Evolutionary conservation across 2,888 invertebrate genomes (phyloP).

Genomic region (Spisula solida): DNA sequence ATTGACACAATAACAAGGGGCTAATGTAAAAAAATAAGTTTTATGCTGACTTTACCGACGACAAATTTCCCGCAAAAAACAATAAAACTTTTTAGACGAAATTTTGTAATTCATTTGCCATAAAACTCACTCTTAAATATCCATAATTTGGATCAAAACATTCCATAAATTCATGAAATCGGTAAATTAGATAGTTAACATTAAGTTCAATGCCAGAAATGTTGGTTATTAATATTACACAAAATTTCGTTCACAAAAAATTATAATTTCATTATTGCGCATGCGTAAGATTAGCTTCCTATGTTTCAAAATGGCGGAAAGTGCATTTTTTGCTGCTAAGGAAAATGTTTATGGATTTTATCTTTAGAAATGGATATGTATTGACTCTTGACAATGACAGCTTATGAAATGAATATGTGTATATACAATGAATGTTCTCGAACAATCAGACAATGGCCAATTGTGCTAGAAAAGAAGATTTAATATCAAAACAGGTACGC

Average conservation of each 20-base stretch:
- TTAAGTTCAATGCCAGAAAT: no score
- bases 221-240: no score
- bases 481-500: conserved; percentile 36
- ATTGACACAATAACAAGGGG: neutral
- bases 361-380: neutral
- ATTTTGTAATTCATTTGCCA: neutral
- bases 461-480: conserved; percentile 33
- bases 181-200: no score
- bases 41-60: neutral
- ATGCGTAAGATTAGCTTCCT: conserved; percentile 68
- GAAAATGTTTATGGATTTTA: conserved; percentile 54
- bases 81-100: neutral
- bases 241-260: no score
- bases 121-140: neutral
- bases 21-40: neutral
- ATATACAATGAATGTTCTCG: neutral
- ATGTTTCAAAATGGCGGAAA: conserved; percentile 72
- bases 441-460: conserved; percentile 20
- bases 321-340: conserved; percentile 65
- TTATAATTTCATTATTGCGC: conserved; percentile 36
- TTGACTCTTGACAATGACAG: conserved; percentile 9
- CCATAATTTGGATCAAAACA: no score
- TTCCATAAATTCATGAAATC: no score
- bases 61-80: conserved; percentile 34
- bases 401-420: neutral